phyloP scores from a whole-genome alignment of 2,797 vertebrate genomes.

The Valencia hispanica region DNA sequence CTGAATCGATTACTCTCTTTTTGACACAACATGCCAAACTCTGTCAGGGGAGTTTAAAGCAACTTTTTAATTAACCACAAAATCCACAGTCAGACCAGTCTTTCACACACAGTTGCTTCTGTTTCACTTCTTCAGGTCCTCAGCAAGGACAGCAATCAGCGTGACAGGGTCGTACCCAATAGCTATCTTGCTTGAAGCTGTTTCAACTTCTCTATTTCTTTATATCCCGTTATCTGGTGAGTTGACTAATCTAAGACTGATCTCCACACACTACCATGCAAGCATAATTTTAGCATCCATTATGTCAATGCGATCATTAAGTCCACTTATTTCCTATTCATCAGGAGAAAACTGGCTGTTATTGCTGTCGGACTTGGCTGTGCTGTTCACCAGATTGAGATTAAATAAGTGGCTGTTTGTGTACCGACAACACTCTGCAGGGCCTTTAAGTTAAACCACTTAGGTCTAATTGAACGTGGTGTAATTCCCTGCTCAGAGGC shows the following conservation, averaged over 20 bases:
- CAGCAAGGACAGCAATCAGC: slow-evolving; percentile 34
- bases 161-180: slow-evolving; percentile 18
- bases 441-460: slow-evolving; percentile 5
- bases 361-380: background rate
- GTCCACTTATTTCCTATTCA: slow-evolving; percentile 14
- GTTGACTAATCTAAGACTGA: slow-evolving; percentile 34
- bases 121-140: slow-evolving; percentile 27
- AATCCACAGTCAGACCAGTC: slow-evolving; percentile 4
- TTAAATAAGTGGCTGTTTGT: slow-evolving; percentile 8
- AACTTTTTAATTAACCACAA: slow-evolving; percentile 67
- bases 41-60: slow-evolving; percentile 31
- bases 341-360: slow-evolving; percentile 3
- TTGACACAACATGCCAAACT: slow-evolving; percentile 50
- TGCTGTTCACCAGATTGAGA: slow-evolving; percentile 15
- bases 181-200: slow-evolving; percentile 24
- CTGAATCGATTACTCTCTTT: slow-evolving; percentile 69
- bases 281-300: slow-evolving; percentile 9
- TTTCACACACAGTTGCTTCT: slow-evolving; percentile 18
- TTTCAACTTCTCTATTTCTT: slow-evolving; percentile 25
- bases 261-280: slow-evolving; percentile 10
- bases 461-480: slow-evolving; percentile 15
- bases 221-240: slow-evolving; percentile 53
- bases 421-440: background rate
- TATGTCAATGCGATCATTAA: background rate
- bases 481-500: slow-evolving; percentile 13